Conservation (phyloP, 2,888 invertebrate species). For the Nebria brevicollis region DNA sequence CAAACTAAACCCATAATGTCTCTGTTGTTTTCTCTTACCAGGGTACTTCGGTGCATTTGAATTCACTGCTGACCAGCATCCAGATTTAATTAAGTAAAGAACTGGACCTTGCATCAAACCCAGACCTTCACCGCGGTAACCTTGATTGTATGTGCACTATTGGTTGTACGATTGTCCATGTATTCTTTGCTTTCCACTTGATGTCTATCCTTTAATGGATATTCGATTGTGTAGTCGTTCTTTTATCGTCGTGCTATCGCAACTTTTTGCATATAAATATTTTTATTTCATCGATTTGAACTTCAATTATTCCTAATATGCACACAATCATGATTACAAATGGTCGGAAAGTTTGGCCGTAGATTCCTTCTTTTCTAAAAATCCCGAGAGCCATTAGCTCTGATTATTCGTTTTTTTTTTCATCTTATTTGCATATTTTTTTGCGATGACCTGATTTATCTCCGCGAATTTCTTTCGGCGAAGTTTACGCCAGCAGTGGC, state of each 20-base stretch:
- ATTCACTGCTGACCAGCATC: neutral
- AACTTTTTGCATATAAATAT: constrained; percentile 6
- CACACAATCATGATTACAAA: constrained; percentile 43
- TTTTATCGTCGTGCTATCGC: constrained; percentile 5
- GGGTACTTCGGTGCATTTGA: neutral
- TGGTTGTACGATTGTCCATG: neutral
- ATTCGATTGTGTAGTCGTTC: constrained; percentile 17
- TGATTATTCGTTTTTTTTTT: constrained; percentile 41
- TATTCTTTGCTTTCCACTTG: neutral
- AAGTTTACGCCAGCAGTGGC: constrained; percentile 43
- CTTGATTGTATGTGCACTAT: neutral
- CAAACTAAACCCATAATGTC: neutral
- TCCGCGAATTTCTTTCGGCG: constrained; percentile 41
- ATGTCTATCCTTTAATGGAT: constrained; percentile 15
- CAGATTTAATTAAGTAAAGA: neutral
- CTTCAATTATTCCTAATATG: constrained; percentile 42
- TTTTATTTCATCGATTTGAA: constrained; percentile 10
- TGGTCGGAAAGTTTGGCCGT: constrained; percentile 37
- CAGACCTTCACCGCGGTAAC: neutral
- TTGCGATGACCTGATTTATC: constrained; percentile 46
- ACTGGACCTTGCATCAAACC: neutral
- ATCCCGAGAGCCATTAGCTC: constrained; percentile 42
- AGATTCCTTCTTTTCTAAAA: constrained; percentile 36
- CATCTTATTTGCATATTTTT: constrained; percentile 46
- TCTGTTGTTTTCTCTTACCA: neutral